Evolutionary conservation across 2,888 invertebrate species (phyloP).

Genomic region (Drosophila stalkeri): DNA sequence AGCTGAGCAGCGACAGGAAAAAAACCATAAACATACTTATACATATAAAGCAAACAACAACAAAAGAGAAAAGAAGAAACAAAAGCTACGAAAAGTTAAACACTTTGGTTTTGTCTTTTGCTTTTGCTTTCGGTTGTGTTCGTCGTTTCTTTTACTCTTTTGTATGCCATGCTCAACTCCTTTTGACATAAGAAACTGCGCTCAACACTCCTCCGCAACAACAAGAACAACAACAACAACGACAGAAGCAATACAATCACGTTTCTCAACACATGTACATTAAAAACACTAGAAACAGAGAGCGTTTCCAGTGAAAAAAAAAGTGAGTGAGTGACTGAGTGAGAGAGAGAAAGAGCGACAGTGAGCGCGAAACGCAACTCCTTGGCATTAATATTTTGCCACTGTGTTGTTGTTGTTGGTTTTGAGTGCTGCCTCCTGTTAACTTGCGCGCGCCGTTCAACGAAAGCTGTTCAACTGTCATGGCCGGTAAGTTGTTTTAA

Average conservation of each 20-base stretch:
- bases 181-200: slow-evolving; percentile 49
- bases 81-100: slow-evolving; percentile 62
- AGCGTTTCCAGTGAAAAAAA: slow-evolving; percentile 35
- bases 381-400: slow-evolving; percentile 63
- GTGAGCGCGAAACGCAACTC: slow-evolving; percentile 57
- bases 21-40: slow-evolving; percentile 25
- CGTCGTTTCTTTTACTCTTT: slow-evolving; percentile 42
- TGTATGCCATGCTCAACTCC: slow-evolving; percentile 46
- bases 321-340: slow-evolving; percentile 21
- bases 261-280: slow-evolving; percentile 40
- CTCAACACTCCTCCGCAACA: slow-evolving; percentile 61
- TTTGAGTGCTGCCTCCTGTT: slow-evolving; percentile 54
- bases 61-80: slow-evolving; percentile 53
- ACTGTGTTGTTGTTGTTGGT: slow-evolving; percentile 49
- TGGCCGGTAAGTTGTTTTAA: slow-evolving; percentile 89
- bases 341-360: slow-evolving; percentile 25
- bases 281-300: slow-evolving; percentile 22
- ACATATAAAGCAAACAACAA: slow-evolving; percentile 50
- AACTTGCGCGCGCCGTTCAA: slow-evolving; percentile 66
- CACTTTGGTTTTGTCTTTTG: slow-evolving; percentile 57
- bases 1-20: slow-evolving; percentile 56
- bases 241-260: slow-evolving; percentile 34
- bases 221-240: slow-evolving; percentile 40
- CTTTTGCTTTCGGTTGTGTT: slow-evolving; percentile 52
- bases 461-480: slow-evolving; percentile 88